Base-by-base conservation (phyloP, 2,797 vertebrate species). In the Hoplostethus mediterraneus region DNA sequence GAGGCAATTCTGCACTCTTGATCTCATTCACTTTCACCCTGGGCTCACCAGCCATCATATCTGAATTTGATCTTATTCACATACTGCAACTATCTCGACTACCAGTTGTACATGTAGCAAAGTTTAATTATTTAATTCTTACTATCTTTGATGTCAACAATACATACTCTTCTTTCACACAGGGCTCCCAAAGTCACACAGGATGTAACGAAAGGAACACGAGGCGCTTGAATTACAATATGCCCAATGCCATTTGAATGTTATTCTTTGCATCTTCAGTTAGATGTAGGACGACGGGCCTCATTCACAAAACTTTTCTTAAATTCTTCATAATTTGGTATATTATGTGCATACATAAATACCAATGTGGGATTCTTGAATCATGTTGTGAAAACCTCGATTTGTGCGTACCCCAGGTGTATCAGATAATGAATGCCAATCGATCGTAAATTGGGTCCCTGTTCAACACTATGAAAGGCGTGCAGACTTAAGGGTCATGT, bases 201-300 rank as follows among this genome's bases (percentile, higher is more conserved):
- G 28, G n/a, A n/a, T n/a, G n/a, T 68, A 68, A 69, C 68, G 30
- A 77, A 53, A 63, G 36, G 28, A 62, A 38, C 28, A 53, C 25
- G 4, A 65, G 55, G 9, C 14, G 14, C 13, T 57, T 55, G 53
- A 31, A 28, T 55, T 25, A 81, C 60, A 67, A 33, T 51, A 47
- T 30, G 12, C 28, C 30, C 51, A 16, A 59, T 73, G 81, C 60
- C 9, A 25, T 80, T 69, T 54, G 38, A 62, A 69, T 63, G 11
- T 40, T 63, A 52, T 52, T 74, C 21, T 59, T 71, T 75, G 67
- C 57, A 21, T 79, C 75, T 75, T 30, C 31, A 36, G 76, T 65
- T 38, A 68, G 44, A 30, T 55, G 53, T 55, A 30, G 48, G n/a
- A 33, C 6, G 3, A 33, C 6, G 3, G 21, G 21, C 21, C 21